These are phyloP conservation scores for Hozukius guyotensis DNA, from an alignment of 2,797 vertebrate genomes.

Conservation along the genomic window DNA sequence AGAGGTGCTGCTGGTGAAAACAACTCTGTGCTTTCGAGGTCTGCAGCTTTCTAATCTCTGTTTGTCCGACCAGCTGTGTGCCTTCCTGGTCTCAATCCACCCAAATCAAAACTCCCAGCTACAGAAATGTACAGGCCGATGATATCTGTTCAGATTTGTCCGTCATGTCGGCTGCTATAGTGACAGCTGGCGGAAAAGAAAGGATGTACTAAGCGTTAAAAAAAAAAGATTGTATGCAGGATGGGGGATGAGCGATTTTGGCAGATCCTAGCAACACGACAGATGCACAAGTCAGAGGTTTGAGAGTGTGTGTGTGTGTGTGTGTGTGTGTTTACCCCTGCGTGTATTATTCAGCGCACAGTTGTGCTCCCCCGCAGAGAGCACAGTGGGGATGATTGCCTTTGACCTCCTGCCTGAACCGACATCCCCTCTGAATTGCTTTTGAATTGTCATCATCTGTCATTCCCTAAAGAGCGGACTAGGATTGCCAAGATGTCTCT, in stretches of 20 bases:
- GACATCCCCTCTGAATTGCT: conserved; percentile 77
- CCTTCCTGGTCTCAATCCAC: conserved; percentile 43
- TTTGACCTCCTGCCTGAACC: conserved; percentile 77
- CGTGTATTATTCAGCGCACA: conserved; percentile 65
- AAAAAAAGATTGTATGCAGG: conserved; percentile 50
- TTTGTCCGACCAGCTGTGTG: conserved; percentile 65
- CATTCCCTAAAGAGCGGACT: conserved; percentile 67
- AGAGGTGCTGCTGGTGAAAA: conserved; percentile 41
- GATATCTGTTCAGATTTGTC: conserved; percentile 56
- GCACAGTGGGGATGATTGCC: conserved; percentile 75
- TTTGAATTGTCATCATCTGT: conserved; percentile 81
- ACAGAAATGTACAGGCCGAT: conserved; percentile 46
- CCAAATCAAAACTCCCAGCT: conserved; percentile 40
- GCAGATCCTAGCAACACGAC: conserved; percentile 59
- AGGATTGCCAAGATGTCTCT: conserved; percentile 43
- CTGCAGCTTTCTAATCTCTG: conserved; percentile 49
- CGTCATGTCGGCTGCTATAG: conserved; percentile 43
- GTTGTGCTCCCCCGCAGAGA: conserved; percentile 60
- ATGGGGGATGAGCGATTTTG: conserved; percentile 63
- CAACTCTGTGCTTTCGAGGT: conserved; percentile 33
- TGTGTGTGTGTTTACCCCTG: conserved; percentile 37
- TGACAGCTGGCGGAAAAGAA: conserved; percentile 73
- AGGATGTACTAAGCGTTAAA: conserved; percentile 50
- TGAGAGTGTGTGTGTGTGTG: conserved; percentile 16
- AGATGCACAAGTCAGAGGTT: conserved; percentile 72